Evolutionary conservation across 2,888 invertebrate species (phyloP).

Genomic region (Caenorhabditis sulstoni): DNA sequence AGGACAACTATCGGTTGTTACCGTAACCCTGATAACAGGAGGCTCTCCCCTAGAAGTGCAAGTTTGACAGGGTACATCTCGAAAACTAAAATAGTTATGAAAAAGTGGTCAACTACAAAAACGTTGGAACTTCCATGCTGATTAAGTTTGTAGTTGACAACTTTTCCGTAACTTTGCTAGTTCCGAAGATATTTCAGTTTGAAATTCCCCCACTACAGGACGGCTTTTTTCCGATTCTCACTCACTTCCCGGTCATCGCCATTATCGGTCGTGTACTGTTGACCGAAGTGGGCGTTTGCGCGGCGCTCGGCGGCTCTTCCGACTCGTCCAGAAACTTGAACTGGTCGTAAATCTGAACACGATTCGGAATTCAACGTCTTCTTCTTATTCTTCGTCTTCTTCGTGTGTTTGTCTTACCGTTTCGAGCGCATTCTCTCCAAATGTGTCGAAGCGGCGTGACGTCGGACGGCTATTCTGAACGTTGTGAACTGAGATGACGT

Average conservation of each 20-base stretch:
- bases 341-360: constrained; percentile 66
- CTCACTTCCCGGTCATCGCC: constrained; percentile 15
- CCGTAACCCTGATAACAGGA: no score
- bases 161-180: no score
- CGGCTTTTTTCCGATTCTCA: no score
- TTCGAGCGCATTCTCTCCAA: constrained; percentile 67
- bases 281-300: constrained; percentile 55
- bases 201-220: no score
- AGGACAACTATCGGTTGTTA: no score
- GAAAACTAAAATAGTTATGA: no score
- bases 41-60: no score
- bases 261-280: constrained; percentile 55
- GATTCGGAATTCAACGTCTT: neutral
- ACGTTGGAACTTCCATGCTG: no score
- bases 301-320: constrained; percentile 55
- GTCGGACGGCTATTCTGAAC: constrained; percentile 44
- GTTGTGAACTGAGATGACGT: neutral
- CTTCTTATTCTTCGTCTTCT: constrained; percentile 1
- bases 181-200: no score
- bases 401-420: constrained; percentile 51
- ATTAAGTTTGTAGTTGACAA: no score
- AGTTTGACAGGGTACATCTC: no score
- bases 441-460: constrained; percentile 62
- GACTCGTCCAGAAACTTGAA: constrained; percentile 67
- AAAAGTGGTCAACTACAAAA: no score